Evolutionary conservation across 37 sponge, comb jelly and placozoan species (phyloP), one percentile per base, ranked within the genome.

Genomic region (Oopsacas minuta): DNA sequence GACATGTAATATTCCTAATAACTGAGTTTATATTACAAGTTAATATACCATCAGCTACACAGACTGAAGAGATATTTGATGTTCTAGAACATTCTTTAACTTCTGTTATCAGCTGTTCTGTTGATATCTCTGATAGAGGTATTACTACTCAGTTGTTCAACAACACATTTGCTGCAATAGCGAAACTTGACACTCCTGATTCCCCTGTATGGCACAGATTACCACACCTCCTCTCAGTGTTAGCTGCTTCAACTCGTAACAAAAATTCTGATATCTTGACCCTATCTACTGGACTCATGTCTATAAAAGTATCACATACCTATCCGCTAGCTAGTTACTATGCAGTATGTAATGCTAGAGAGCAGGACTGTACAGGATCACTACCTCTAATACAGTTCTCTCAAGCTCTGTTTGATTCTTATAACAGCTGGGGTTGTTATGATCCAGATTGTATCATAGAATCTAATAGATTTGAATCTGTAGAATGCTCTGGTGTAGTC

Each of bases 281-380:
- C 28, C 75, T 61, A 3, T 12, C 7, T 20, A 32, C 75, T 3
- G 75, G 75, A 61, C 20, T 32, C 75, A 12, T 61, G 32, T 61
- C 75, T n/a, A 25, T 61, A 25, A 61, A 61, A n/a, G 30, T 61
- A 12, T 61, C 75, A 5, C 75, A 61, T n/a, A 32, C 75, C 75
- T 61, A 25, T n/a, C 75, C 22, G 5, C 28, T 5, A 3, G 30
- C 3, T 3, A 25, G 20, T n/a, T 61, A 61, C 75, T 61, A 61
- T 34, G 75, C 75, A 61, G 75, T 34, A 5, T 61, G 75, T 12
- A 61, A 61, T n/a, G 75, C 75, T 12, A 61, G 75, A 61, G 75
- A n/a, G 22, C 20, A n/a, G 28, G 75, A 61, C 75, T 61, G 75
- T 34, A 25, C 17, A 5, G 75, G 30, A 3, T 61, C 75, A 7